Percentiles rank a stretch among this genome's conserved stretches.
These are phyloP conservation scores for Naja naja DNA, from an alignment of 2,113 vertebrate species.

Conservation along the genomic window DNA sequence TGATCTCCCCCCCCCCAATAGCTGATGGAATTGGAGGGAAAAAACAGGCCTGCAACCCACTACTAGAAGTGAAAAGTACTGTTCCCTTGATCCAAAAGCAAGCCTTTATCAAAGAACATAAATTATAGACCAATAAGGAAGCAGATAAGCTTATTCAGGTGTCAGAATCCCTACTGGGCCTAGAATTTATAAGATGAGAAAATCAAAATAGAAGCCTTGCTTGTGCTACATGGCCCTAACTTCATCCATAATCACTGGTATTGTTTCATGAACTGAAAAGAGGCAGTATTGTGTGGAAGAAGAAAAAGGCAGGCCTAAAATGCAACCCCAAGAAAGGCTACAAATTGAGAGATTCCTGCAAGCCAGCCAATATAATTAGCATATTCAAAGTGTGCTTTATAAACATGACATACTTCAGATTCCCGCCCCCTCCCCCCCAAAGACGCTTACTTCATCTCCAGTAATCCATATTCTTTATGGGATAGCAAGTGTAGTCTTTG, in stretches of 20 bases:
- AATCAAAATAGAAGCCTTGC: background rate
- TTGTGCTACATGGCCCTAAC: background rate
- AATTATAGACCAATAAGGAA: background rate
- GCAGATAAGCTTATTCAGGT: background rate
- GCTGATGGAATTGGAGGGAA: background rate
- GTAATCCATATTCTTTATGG: background rate
- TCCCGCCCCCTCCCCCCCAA: background rate
- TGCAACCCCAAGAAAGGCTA: background rate
- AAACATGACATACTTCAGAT: background rate
- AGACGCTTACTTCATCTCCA: background rate
- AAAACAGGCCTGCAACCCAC: background rate
- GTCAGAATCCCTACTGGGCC: background rate
- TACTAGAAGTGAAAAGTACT: background rate
- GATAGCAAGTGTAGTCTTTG: background rate
- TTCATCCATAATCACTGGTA: background rate
- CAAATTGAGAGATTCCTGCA: background rate
- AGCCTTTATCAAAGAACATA: background rate
- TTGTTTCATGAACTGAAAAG: background rate
- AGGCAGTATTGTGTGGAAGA: background rate
- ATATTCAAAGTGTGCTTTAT: background rate
- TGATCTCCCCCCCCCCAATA: background rate
- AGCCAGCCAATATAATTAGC: background rate
- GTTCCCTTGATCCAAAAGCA: background rate
- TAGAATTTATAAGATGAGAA: background rate
- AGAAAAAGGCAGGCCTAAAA: background rate